phyloP scores from a whole-genome alignment of 2,113 vertebrate genomes.

The Petroica traversi region DNA sequence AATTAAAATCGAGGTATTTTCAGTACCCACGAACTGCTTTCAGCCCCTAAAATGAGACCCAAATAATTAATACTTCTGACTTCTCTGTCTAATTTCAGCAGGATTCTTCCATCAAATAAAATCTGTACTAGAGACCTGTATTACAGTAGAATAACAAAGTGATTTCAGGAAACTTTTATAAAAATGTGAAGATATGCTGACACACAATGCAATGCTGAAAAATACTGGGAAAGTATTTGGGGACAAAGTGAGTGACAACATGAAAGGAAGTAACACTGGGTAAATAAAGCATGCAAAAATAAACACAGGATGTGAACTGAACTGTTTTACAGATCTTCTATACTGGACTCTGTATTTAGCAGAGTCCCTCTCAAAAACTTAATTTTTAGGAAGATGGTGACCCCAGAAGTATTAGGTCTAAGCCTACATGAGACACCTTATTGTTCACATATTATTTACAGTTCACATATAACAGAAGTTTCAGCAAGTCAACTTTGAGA shows the following conservation, averaged over 20 bases:
- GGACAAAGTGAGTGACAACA: neutral
- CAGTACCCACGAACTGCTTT: neutral
- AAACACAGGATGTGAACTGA: neutral
- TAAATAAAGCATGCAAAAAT: slow-evolving; percentile 8
- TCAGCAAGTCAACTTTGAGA: neutral
- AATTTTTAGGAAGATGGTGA: neutral
- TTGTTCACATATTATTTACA: neutral
- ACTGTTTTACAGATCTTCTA: neutral
- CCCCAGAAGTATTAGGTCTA: neutral
- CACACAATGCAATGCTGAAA: neutral
- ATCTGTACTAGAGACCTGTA: neutral
- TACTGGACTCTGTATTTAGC: neutral
- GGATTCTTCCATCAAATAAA: neutral
- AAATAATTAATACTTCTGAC: neutral
- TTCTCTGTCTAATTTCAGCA: neutral
- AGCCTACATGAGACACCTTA: neutral
- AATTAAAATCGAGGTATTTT: neutral
- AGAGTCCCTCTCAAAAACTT: neutral
- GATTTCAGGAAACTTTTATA: neutral
- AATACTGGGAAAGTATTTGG: neutral
- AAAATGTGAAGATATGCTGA: neutral
- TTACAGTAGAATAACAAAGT: neutral
- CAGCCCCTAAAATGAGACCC: neutral
- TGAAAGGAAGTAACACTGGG: neutral
- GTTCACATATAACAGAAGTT: neutral